phyloP scores from a whole-genome alignment of 2,113 vertebrate genomes.

The Phyllostomus discolor region DNA sequence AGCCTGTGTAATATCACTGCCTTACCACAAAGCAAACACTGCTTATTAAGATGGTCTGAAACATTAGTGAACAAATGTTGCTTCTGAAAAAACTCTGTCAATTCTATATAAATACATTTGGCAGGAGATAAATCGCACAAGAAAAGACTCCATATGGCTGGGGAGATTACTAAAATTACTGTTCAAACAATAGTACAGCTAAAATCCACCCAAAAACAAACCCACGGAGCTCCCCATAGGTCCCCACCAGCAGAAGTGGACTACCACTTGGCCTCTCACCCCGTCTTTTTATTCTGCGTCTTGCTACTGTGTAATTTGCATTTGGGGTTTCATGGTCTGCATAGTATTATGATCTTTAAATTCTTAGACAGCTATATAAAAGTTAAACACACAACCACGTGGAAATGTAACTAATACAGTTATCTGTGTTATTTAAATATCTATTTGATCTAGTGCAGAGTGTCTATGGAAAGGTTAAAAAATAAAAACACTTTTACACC shows the following conservation, averaged over 20 bases:
- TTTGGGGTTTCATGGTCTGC: conserved; percentile 70
- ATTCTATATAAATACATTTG: conserved; percentile 71
- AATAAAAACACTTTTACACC: not conserved
- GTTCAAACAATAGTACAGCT: conserved; percentile 74
- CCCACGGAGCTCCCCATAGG: conserved; percentile 65
- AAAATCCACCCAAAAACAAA: conserved; percentile 55
- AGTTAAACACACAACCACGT: not conserved
- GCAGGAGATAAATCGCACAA: conserved; percentile 68
- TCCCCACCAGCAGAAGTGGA: not conserved
- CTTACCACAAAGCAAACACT: conserved; percentile 30
- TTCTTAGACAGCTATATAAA: conserved; percentile 25
- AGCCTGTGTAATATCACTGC: not conserved
- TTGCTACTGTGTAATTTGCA: conserved; percentile 74
- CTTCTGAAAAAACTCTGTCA: conserved; percentile 16
- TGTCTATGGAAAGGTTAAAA: not conserved
- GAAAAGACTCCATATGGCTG: conserved; percentile 67
- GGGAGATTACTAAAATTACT: conserved; percentile 73
- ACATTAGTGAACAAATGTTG: not conserved
- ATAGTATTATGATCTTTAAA: conserved; percentile 19
- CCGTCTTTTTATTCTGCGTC: conserved; percentile 47
- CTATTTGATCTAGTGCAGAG: not conserved
- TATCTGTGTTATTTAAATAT: conserved; percentile 16
- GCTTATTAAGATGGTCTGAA: conserved; percentile 49
- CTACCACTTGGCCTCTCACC: conserved; percentile 68
- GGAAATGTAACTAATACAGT: not conserved